Conservation (phyloP, 2,113 vertebrate genomes). For the Engystomops pustulosus region DNA sequence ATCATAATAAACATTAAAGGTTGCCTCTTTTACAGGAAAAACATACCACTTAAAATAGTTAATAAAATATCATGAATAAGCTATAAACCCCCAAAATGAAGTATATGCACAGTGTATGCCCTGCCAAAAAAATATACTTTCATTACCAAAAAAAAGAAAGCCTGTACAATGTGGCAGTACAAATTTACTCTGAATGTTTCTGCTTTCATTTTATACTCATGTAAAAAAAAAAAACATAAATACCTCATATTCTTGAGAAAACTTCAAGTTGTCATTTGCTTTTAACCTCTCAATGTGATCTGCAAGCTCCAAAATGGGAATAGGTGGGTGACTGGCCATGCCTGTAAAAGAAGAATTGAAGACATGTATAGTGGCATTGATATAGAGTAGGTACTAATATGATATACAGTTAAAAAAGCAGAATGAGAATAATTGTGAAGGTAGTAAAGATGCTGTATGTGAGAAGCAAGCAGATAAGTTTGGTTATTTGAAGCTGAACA, state of each 20-base stretch:
- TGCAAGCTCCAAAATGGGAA: constrained; percentile 93
- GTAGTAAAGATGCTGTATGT: constrained; percentile 80
- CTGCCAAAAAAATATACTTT: too few relatives aligned
- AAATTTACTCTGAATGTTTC: too few relatives aligned
- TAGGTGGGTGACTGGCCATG: constrained; percentile 97
- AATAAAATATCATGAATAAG: too few relatives aligned
- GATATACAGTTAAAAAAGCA: constrained; percentile 71
- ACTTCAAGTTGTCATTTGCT: constrained; percentile 98
- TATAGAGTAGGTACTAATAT: constrained; percentile 64
- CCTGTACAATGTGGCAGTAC: too few relatives aligned
- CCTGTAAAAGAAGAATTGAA: constrained; percentile 78
- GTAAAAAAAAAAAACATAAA: too few relatives aligned
- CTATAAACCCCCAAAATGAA: too few relatives aligned
- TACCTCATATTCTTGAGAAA: constrained; percentile 99
- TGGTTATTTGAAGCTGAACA: constrained; percentile 94
- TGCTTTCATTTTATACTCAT: too few relatives aligned
- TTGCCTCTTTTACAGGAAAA: too few relatives aligned
- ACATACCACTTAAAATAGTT: too few relatives aligned
- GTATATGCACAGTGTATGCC: too few relatives aligned
- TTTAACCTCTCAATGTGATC: constrained; percentile 97
- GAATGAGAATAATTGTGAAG: constrained; percentile 71
- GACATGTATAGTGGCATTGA: not conserved
- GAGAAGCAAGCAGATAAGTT: constrained; percentile 83
- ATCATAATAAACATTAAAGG: constrained; percentile 29
- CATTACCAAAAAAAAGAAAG: too few relatives aligned